Base-by-base conservation (phyloP, 2,888 invertebrate genomes). In the Heterodera filipjevi region DNA sequence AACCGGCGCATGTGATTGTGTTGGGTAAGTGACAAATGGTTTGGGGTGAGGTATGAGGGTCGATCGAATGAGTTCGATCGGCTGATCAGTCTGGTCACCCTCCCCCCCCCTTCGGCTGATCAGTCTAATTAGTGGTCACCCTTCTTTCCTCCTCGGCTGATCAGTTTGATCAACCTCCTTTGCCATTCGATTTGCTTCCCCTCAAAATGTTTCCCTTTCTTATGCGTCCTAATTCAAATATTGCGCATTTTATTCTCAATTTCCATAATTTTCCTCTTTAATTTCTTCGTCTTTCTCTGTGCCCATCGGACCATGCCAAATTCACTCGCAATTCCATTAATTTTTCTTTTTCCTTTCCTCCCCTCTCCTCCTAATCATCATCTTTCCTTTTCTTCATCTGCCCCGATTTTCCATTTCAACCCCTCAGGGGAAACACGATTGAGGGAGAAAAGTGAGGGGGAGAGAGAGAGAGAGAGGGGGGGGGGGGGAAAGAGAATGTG, bases 1-100 rank as follows among this genome's bases (percentile, higher is more conserved):
- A 78, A 16, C 80, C 83, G 16, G 87, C 86, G 8, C 86, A 85
- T 35, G 85, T 87, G 66, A 85, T 89, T 71, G 86, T 90, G 27
- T 80, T 87, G 33, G 87, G 89, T 87, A 46, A 77, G 85, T 82
- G 35, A n/a, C n/a, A 30, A 71, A 14, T 71, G 46, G 46, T 14
- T 5, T 33, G 35, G 35, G 68, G 8, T 27, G 10, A 27, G 30
- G 27, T 1, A 66, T 27, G 2, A 14, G 53, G 74, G 27, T 1
- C 14, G 33, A 27, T 30, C 32, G 30, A 66, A 66, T 49, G 35
- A n/a, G n/a, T 0, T 16, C 77, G 14, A 73, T 35, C 33, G 39
- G 33, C 39, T 39, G 39, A 39, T 39, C 66, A 66, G 27, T 66
- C 66, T 27, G n/a, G n/a, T n/a, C n/a, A n/a, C 66, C 22, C 3